These are phyloP conservation scores for Thinocorus orbignyianus DNA, from an alignment of 2,113 vertebrate genomes.

Conservation along the genomic window DNA sequence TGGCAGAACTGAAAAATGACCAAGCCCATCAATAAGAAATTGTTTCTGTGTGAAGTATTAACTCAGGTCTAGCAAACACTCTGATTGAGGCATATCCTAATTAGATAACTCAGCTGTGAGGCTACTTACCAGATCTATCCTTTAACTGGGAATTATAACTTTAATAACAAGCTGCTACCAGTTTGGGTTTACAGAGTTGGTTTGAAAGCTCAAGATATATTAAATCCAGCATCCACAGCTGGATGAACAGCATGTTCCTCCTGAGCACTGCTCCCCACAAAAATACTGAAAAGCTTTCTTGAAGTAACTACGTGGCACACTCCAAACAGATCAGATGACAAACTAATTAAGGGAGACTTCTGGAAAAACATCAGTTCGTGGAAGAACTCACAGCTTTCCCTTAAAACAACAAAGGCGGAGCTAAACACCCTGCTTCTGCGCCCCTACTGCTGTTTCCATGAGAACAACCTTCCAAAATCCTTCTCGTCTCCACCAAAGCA, in stretches of 20 bases:
- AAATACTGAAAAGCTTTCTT: neutral
- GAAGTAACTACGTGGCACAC: neutral
- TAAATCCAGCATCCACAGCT: neutral
- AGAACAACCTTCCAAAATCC: neutral
- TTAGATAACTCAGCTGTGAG: neutral
- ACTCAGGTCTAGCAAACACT: neutral
- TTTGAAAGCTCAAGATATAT: neutral
- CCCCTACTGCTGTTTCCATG: neutral
- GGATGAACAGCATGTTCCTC: too few relatives aligned
- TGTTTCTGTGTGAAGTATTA: slow-evolving; percentile 16
- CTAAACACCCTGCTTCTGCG: neutral
- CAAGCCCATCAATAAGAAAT: slow-evolving; percentile 30
- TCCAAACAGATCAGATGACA: neutral
- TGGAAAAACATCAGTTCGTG: neutral
- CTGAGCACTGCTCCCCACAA: neutral
- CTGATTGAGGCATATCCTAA: neutral
- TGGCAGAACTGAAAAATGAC: slow-evolving; percentile 15
- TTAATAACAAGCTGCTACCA: neutral
- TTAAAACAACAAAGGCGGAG: neutral
- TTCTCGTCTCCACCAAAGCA: neutral
- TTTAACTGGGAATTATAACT: neutral
- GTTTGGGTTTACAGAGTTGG: neutral
- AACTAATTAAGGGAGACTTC: neutral
- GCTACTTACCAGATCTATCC: neutral
- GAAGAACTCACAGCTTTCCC: neutral